Evolutionary conservation across 1,140 invertebrate species (phyloP).

Genomic region (Hesperophylax magnus): DNA sequence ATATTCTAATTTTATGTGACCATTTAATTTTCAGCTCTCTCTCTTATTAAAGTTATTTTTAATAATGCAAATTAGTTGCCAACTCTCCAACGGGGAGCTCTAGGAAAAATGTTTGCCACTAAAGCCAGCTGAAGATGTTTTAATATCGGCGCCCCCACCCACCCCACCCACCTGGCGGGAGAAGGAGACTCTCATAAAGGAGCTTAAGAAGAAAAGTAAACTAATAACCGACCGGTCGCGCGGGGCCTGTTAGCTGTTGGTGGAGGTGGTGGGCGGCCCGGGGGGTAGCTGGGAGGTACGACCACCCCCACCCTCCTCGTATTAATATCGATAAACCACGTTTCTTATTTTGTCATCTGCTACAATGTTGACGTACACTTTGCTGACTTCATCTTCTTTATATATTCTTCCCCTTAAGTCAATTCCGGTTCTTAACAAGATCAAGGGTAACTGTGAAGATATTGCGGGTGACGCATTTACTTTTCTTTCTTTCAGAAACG

Average conservation of each 20-base stretch:
- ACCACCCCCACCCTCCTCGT: constrained; percentile 23
- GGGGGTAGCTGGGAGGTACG: background rate
- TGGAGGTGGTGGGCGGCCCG: constrained; percentile 22
- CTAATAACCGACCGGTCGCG: constrained; percentile 50
- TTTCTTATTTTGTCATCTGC: constrained; percentile 28
- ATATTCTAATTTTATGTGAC: background rate
- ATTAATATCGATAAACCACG: constrained; percentile 49
- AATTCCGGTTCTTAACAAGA: no score
- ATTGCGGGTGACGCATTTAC: no score
- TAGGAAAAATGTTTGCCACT: constrained; percentile 29
- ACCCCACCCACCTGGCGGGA: constrained; percentile 13
- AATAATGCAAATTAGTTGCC: constrained; percentile 26
- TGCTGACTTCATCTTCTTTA: background rate
- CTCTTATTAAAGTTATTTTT: constrained; percentile 17
- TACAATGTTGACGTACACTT: background rate
- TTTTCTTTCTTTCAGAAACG: no score
- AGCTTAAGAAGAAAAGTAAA: constrained; percentile 56
- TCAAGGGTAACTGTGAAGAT: no score
- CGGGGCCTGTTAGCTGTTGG: background rate
- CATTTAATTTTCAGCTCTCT: constrained; percentile 5
- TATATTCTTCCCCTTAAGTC: no score
- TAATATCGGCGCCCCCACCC: constrained; percentile 22
- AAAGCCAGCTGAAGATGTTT: constrained; percentile 35
- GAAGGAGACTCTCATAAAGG: constrained; percentile 49
- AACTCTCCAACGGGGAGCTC: background rate